Percentiles rank a stretch among this genome's conserved stretches.
Conservation (phyloP, 2,797 vertebrate species). For the Pipistrellus pygmaeus region DNA sequence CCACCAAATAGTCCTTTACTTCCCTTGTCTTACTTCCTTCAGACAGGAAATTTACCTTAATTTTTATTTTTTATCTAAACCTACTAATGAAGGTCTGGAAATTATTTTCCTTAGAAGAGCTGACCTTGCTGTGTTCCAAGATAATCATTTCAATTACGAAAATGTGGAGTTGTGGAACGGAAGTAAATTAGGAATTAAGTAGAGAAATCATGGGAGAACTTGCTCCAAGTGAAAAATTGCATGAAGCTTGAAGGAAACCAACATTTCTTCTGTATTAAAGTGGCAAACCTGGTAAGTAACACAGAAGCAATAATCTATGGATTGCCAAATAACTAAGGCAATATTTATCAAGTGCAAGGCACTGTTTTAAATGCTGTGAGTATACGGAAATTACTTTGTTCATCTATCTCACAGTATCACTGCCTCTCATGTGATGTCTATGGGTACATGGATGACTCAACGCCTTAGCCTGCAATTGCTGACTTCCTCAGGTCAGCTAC, state of each 20-base stretch:
- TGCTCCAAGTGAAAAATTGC: constrained; percentile 38
- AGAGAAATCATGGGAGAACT: constrained; percentile 42
- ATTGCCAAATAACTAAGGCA: constrained; percentile 9
- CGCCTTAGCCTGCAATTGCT: background rate
- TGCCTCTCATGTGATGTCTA: background rate
- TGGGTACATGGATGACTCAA: background rate
- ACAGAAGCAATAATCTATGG: constrained; percentile 25
- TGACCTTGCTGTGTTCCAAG: constrained; percentile 56
- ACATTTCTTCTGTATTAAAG: background rate
- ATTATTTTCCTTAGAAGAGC: constrained; percentile 57
- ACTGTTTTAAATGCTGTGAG: background rate
- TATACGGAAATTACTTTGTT: background rate
- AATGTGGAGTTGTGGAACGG: background rate
- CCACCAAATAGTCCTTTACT: background rate
- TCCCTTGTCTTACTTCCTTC: background rate
- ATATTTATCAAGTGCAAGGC: background rate
- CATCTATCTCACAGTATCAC: background rate
- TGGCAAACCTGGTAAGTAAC: constrained; percentile 49
- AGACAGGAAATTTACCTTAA: background rate
- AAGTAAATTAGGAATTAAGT: constrained; percentile 68
- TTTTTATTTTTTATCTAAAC: constrained; percentile 58
- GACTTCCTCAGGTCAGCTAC: background rate
- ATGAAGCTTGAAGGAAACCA: constrained; percentile 20
- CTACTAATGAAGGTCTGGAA: constrained; percentile 66
- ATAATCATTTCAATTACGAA: constrained; percentile 74